Percentiles rank a stretch among this genome's conserved stretches.
phyloP scores from a whole-genome alignment of 2,797 vertebrate genomes.

The Labroides dimidiatus region DNA sequence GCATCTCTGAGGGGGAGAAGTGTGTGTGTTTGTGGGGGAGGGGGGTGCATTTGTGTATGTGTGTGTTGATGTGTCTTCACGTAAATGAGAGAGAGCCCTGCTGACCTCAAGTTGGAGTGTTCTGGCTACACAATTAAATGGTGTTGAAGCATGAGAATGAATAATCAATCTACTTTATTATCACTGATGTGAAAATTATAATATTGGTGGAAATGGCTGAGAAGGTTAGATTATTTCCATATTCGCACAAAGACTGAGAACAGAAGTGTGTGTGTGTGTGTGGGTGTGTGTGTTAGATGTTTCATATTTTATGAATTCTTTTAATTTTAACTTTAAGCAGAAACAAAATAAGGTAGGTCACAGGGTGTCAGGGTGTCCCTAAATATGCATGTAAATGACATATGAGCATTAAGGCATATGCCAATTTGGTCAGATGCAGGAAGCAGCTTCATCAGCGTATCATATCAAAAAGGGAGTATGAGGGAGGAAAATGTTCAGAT shows the following conservation, averaged over 20 bases:
- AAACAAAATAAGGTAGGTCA: not conserved
- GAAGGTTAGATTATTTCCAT: conserved; percentile 51
- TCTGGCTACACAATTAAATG: conserved; percentile 80
- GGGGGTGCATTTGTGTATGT: conserved; percentile 27
- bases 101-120: conserved; percentile 74
- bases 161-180: conserved; percentile 80
- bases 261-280: not conserved
- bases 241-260: conserved; percentile 38
- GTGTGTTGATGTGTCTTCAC: conserved; percentile 38
- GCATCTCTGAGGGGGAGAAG: conserved; percentile 18
- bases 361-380: not conserved
- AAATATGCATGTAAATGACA: conserved; percentile 29
- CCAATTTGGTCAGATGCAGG: conserved; percentile 36
- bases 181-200: conserved; percentile 77
- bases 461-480: conserved; percentile 40
- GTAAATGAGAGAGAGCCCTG: conserved; percentile 73
- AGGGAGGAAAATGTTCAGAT: conserved; percentile 69
- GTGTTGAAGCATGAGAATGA: conserved; percentile 79
- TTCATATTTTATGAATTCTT: conserved; percentile 26
- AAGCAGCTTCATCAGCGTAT: conserved; percentile 49
- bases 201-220: conserved; percentile 51
- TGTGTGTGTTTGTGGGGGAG: no score
- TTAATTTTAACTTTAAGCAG: conserved; percentile 3
- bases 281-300: conserved; percentile 25
- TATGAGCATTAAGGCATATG: conserved; percentile 30